Evolutionary conservation across 2,113 vertebrate species (phyloP).

Genomic region (Psephotus haematonotus): DNA sequence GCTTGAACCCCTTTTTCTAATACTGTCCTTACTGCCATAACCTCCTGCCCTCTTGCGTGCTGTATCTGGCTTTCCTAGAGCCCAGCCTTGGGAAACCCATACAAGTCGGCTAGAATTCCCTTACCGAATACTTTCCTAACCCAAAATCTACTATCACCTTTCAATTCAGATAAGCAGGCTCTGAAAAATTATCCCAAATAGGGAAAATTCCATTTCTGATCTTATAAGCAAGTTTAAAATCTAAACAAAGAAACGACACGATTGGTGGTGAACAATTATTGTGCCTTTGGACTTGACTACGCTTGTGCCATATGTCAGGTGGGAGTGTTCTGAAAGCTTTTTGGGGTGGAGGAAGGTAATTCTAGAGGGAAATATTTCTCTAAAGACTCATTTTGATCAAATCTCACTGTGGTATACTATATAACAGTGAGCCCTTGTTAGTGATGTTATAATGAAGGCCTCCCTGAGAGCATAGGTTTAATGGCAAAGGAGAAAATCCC

Average conservation of each 20-base stretch:
- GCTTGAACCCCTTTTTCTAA: not conserved
- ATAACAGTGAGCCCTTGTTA: not conserved
- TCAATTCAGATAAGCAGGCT: not conserved
- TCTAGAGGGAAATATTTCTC: not conserved
- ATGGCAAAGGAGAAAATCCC: not conserved
- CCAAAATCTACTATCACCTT: not conserved
- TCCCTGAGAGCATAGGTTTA: not conserved
- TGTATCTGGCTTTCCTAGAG: not conserved
- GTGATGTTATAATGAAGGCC: not conserved
- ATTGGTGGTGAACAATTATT: not conserved
- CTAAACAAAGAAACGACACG: rapidly evolving
- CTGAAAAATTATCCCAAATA: not conserved
- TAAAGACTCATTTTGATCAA: not conserved
- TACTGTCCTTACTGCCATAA: not conserved
- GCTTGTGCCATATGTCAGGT: not conserved
- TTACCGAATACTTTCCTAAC: not conserved
- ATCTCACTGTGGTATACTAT: rapidly evolving
- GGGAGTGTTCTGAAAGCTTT: not conserved
- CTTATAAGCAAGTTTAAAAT: not conserved
- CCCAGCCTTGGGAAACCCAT: not conserved
- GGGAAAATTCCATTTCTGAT: not conserved
- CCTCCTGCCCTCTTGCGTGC: not conserved
- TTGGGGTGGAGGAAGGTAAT: not conserved
- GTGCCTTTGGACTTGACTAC: not conserved
- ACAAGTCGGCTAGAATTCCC: not conserved